phyloP scores from a whole-genome alignment of 2,113 vertebrate species.

The Macrotis lagotis region DNA sequence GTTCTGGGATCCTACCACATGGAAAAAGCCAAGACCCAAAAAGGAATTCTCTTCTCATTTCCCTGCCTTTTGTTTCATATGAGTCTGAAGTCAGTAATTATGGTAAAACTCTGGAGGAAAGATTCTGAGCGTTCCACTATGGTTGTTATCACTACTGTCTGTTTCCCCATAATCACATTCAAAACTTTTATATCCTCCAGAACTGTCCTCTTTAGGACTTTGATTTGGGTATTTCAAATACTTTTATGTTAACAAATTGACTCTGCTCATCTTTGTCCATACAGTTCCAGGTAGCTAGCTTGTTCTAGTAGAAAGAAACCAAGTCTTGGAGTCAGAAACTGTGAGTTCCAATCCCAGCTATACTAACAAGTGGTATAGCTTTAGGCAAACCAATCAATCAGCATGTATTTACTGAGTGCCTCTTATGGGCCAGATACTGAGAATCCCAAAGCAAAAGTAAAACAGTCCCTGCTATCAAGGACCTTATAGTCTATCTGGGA shows the following conservation, averaged over 20 bases:
- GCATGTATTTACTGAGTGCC: background rate
- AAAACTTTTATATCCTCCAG: background rate
- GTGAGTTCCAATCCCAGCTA: background rate
- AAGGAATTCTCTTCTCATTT: conserved; percentile 61
- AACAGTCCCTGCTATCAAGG: background rate
- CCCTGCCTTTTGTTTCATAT: conserved; percentile 65
- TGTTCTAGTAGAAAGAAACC: background rate
- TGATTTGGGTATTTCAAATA: background rate
- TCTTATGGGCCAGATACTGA: background rate
- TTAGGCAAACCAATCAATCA: background rate
- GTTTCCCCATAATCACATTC: no score
- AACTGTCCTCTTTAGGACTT: background rate
- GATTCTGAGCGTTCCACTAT: conserved; percentile 50
- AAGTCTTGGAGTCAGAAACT: background rate
- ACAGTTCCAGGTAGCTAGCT: background rate
- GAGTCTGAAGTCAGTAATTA: conserved; percentile 21
- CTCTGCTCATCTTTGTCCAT: background rate
- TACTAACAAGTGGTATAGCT: background rate
- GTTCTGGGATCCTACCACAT: background rate
- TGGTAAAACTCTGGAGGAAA: conserved; percentile 69
- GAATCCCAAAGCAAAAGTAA: background rate
- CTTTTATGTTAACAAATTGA: background rate
- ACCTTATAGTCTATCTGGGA: background rate
- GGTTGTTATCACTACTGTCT: conserved; percentile 5
- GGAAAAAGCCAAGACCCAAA: background rate